phyloP scores from a whole-genome alignment of 2,888 invertebrate species.

The Apeira syringaria region DNA sequence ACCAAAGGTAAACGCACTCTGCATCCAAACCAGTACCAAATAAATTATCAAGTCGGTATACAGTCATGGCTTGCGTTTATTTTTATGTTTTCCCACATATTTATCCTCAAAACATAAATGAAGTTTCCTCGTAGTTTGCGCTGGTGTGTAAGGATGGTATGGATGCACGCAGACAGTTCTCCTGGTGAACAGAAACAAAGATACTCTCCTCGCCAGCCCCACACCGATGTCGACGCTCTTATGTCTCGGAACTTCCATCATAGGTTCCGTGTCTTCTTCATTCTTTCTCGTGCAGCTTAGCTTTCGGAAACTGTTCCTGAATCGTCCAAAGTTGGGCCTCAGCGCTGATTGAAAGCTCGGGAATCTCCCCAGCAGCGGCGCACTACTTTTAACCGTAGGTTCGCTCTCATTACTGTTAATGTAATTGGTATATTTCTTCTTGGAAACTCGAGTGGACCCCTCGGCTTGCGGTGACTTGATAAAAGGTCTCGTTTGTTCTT shows the following conservation, averaged over 20 bases:
- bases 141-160: conserved; percentile 73
- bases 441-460: conserved; percentile 9
- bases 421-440: conserved; percentile 31
- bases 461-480: conserved; percentile 37
- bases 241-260: conserved; percentile 61
- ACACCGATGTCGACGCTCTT: conserved; percentile 73
- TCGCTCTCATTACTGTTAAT: conserved; percentile 29
- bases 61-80: conserved; percentile 2
- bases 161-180: conserved; percentile 70
- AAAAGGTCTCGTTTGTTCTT: conserved; percentile 44
- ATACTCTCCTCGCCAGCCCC: conserved; percentile 66
- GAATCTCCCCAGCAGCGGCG: conserved; percentile 42
- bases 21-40: no score
- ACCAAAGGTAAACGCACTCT: no score
- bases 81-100: conserved; percentile 12
- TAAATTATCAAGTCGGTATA: no score
- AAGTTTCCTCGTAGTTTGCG: conserved; percentile 69
- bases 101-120: conserved; percentile 54
- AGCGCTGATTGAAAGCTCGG: conserved; percentile 48
- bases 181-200: conserved; percentile 69
- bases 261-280: conserved; percentile 52
- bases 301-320: conserved; percentile 54
- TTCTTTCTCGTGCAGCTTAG: conserved; percentile 59
- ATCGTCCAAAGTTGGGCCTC: conserved; percentile 50
- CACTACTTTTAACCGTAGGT: conserved; percentile 26